Evolutionary conservation across 2,888 invertebrate genomes (phyloP).

Genomic region (Drosophila testacea): DNA sequence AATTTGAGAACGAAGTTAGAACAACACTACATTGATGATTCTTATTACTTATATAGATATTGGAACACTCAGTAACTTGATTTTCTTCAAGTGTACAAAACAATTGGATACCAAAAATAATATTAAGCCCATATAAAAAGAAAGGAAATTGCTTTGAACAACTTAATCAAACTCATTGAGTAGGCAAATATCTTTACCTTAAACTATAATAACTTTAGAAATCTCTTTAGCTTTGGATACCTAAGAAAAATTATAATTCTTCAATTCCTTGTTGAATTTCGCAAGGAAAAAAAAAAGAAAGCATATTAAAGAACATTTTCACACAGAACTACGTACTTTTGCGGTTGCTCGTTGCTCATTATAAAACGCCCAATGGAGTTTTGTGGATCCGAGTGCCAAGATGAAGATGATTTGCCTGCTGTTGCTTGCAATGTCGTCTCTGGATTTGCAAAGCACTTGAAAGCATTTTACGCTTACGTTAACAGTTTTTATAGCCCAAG

Average conservation of each 20-base stretch:
- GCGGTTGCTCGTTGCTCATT: slow-evolving; percentile 60
- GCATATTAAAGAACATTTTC: slow-evolving; percentile 16
- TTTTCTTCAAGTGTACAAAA: no score
- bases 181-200: not conserved
- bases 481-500: slow-evolving; percentile 76
- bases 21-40: no score
- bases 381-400: slow-evolving; percentile 17
- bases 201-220: not conserved
- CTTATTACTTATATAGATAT: no score
- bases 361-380: slow-evolving; percentile 40
- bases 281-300: not conserved
- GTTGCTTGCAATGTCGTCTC: slow-evolving; percentile 23
- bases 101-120: no score
- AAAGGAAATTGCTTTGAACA: no score
- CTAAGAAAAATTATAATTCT: not conserved
- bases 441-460: slow-evolving; percentile 76
- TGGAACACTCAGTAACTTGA: no score
- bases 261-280: slow-evolving; percentile 1
- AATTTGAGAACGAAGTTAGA: not conserved
- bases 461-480: slow-evolving; percentile 79
- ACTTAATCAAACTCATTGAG: not conserved
- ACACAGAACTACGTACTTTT: not conserved
- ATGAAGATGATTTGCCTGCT: slow-evolving; percentile 36
- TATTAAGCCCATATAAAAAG: no score
- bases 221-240: not conserved